Evolutionary conservation across 2,888 invertebrate genomes (phyloP), one percentile per base, ranked within the genome.

Genomic region (Rhabditoides inermis): DNA sequence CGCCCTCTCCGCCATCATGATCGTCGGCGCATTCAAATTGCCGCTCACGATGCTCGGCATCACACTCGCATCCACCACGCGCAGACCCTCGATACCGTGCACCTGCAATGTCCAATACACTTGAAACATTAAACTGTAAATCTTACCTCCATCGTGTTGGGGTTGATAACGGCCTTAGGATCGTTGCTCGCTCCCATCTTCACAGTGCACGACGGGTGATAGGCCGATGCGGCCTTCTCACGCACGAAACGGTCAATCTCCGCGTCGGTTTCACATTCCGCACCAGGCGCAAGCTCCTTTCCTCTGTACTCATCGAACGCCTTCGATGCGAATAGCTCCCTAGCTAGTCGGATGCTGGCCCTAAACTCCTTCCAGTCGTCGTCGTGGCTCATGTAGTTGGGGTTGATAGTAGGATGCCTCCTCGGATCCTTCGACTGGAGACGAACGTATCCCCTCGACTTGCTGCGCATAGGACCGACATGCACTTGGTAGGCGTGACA

Each of bases 331-430:
- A 76, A 73, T 1, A 75, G 49, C 39, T 72, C 70, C 15, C 76
- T 56, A 0, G 73, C 65, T 6, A 73, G 22, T 12, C 65, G 54
- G 22, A 71, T 68, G 36, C 65, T 58, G 4, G 50, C 18, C 15
- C 70, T 55, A 55, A 71, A 64, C 28, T 68, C 61, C 23, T 48
- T 46, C 30, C 56, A 51, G 35, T 69, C 68, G 26, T 64, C 45
- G 35, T 63, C 59, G 30, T 66, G 49, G 12, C 48, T 41, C 45
- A 91, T 86, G 76, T 95, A 95, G 73, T 91, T 88, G 2, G 92
- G 88, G 77, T 92, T 85, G 77, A 94, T 88, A 25, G 86, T 75
- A 0, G 90, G 91, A 78, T 85, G 84, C 49, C 85, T 84, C 20
- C 83, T 79, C 0, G 88, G 88, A 79, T 90, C 87, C 0, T 80